Conservation (phyloP, 2,113 vertebrate genomes). For the Ceyx cyanopectus region DNA sequence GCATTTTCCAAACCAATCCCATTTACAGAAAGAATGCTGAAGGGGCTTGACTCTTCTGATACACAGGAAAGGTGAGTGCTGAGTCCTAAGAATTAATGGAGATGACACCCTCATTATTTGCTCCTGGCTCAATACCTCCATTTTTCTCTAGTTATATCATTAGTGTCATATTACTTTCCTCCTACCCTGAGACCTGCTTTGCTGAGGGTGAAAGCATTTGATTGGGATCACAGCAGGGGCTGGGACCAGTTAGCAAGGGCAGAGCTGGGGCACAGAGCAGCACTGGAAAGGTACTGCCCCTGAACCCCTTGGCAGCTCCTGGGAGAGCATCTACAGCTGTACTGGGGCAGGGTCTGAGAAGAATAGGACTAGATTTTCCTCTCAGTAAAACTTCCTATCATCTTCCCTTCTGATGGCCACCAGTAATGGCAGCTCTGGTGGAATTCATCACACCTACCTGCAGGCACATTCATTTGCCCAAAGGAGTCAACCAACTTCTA, state of each 20-base stretch:
- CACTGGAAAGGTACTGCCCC: not conserved
- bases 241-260: not conserved
- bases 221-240: not conserved
- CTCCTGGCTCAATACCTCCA: not conserved
- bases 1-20: not conserved
- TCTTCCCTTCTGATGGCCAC: not conserved
- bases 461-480: not conserved
- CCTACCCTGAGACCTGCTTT: not conserved
- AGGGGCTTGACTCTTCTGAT: not conserved
- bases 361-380: not conserved
- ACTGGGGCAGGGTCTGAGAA: not conserved
- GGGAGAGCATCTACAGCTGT: not conserved
- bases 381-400: not conserved
- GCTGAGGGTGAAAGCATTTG: not conserved
- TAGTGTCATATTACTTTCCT: not conserved
- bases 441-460: not conserved
- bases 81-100: not conserved
- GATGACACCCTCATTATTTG: not conserved
- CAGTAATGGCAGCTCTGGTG: not conserved
- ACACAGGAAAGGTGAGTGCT: not conserved
- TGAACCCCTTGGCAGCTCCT: not conserved
- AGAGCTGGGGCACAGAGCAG: not conserved
- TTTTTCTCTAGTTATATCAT: not conserved
- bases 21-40: not conserved
- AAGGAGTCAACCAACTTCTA: not conserved